phyloP scores from a whole-genome alignment of 2,888 invertebrate genomes.

The Plagodis dolabraria region DNA sequence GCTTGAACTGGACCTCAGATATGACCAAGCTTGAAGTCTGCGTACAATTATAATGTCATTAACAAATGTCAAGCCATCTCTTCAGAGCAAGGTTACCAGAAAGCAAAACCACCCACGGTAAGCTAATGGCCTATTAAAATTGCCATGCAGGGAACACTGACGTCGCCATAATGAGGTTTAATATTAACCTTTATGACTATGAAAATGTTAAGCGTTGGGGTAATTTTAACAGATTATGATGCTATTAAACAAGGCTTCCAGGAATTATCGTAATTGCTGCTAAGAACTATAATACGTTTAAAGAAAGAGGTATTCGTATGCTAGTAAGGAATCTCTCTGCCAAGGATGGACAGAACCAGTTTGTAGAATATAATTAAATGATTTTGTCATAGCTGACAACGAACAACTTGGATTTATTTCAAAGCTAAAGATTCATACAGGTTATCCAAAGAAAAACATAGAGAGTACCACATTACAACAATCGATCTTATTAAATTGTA shows the following conservation, averaged over 20 bases:
- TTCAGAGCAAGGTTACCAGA: constrained; percentile 50
- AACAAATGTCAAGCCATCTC: constrained; percentile 62
- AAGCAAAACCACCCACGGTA: constrained; percentile 39
- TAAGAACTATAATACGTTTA: background rate
- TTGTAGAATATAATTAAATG: no score
- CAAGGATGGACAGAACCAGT: no score
- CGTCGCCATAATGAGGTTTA: constrained; percentile 16
- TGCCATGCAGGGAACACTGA: constrained; percentile 29
- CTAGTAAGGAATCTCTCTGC: no score
- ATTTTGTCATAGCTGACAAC: no score
- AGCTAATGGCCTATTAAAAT: constrained; percentile 43
- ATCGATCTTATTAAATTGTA: no score
- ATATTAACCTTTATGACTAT: constrained; percentile 28
- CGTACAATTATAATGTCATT: constrained; percentile 64
- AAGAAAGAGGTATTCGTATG: background rate
- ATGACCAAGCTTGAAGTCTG: constrained; percentile 10
- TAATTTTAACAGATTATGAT: constrained; percentile 19
- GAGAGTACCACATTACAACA: no score
- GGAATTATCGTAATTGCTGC: constrained; percentile 17
- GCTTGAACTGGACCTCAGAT: background rate
- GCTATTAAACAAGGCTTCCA: constrained; percentile 12
- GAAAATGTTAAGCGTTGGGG: constrained; percentile 33
- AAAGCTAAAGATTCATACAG: no score
- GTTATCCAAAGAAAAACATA: no score
- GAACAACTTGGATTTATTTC: no score